phyloP scores from a whole-genome alignment of 2,888 invertebrate genomes.

The Omphaloscelis lunosa region DNA sequence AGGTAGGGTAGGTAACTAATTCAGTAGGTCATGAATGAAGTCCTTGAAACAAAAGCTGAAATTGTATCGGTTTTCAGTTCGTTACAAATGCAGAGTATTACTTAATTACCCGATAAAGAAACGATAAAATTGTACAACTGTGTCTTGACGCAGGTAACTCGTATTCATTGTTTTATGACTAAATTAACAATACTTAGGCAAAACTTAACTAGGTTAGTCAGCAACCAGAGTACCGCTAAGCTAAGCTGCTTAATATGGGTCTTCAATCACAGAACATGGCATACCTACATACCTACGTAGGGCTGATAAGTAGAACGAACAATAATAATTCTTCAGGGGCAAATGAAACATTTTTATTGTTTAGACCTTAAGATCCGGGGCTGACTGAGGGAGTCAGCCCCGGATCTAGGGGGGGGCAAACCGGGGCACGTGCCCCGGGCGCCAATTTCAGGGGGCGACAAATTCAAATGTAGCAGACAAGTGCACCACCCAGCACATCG shows the following conservation, averaged over 20 bases:
- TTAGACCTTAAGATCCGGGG: neutral
- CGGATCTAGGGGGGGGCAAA: no score
- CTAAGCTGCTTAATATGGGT: neutral
- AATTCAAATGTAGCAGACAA: no score
- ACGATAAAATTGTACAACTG: constrained; percentile 14
- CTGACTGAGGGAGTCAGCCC: no score
- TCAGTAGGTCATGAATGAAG: constrained; percentile 27
- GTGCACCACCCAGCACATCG: no score
- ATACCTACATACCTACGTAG: neutral
- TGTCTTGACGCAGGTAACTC: neutral
- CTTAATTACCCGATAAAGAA: constrained; percentile 24
- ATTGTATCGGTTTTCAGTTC: constrained; percentile 22
- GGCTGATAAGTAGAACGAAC: neutral
- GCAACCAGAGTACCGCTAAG: neutral
- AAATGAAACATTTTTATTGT: neutral
- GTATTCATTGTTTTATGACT: neutral
- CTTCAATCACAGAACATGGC: neutral
- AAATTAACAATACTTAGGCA: constrained; percentile 1
- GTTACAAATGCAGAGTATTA: constrained; percentile 27
- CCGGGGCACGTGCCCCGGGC: no score
- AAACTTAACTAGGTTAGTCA: no score
- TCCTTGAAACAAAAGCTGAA: constrained; percentile 27
- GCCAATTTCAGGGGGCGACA: no score
- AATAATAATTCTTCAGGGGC: neutral
- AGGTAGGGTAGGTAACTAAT: constrained; percentile 8